Conservation (phyloP, 2,113 vertebrate genomes). For the Sinocyclocheilus rhinocerous region DNA sequence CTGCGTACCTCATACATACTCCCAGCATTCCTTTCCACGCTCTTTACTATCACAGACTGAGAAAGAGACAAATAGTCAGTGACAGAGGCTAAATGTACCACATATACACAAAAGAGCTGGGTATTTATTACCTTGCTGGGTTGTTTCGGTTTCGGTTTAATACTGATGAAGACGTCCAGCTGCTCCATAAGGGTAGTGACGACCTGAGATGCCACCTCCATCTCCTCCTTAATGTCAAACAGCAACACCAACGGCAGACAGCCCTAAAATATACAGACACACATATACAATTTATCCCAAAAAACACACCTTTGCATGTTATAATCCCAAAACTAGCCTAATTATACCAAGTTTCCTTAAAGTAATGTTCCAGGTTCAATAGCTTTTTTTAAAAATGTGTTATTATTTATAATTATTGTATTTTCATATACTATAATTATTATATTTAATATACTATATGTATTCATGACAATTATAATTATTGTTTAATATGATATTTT, state of each 20-base stretch:
- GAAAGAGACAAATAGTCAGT: too few species aligned
- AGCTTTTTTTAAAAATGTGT: too few species aligned
- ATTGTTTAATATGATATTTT: too few species aligned
- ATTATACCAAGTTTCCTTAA: background rate
- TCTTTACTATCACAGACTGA: conserved; percentile 65
- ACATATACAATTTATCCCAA: too few species aligned
- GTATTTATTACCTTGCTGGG: conserved; percentile 88
- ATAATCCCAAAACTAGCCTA: background rate
- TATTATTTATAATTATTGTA: background rate
- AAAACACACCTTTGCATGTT: background rate
- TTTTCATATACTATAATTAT: too few species aligned
- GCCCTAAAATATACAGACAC: conserved; percentile 77
- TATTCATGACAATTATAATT: too few species aligned
- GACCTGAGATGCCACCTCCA: conserved; percentile 93
- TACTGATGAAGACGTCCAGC: conserved; percentile 97
- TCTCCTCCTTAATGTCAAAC: conserved; percentile 99
- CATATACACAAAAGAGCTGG: background rate
- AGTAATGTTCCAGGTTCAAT: background rate
- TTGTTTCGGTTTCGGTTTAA: conserved; percentile 98
- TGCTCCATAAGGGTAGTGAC: conserved; percentile 96
- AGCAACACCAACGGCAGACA: conserved; percentile 98
- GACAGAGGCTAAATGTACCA: too few species aligned
- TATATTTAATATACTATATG: too few species aligned
- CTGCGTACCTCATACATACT: conserved; percentile 98
- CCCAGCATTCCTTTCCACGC: conserved; percentile 71